Conservation (phyloP, 2,113 vertebrate genomes). For the Crypturellus undulatus region DNA sequence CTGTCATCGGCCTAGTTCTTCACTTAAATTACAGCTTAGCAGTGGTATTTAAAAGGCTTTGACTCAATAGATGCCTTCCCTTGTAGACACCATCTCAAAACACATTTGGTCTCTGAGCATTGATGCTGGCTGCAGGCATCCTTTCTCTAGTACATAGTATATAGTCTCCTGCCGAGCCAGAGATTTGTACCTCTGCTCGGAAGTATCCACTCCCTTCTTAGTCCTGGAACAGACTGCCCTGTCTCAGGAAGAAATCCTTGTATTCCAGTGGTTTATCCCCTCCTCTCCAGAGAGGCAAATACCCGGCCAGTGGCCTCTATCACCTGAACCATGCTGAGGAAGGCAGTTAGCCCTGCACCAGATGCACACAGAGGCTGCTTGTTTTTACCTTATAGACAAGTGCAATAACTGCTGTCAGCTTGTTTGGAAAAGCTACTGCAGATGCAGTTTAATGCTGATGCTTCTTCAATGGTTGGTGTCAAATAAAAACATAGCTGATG, state of each 20-base stretch:
- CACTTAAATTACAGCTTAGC: constrained; percentile 36
- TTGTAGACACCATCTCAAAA: neutral
- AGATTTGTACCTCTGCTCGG: neutral
- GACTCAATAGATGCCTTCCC: constrained; percentile 19
- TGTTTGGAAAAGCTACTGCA: constrained; percentile 24
- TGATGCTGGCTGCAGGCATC: neutral
- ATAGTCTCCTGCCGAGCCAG: neutral
- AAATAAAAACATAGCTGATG: constrained; percentile 17
- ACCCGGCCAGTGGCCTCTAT: neutral
- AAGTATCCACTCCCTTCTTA: too few species aligned
- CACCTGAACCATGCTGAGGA: neutral
- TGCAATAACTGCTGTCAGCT: neutral
- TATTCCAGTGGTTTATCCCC: neutral
- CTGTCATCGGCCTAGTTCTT: neutral
- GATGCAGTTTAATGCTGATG: constrained; percentile 18
- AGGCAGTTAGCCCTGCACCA: neutral
- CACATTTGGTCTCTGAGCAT: neutral
- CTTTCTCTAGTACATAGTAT: neutral
- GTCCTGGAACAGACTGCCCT: neutral
- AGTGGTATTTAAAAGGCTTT: constrained; percentile 15
- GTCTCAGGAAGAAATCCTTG: neutral
- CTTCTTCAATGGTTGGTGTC: neutral
- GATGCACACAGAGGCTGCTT: neutral
- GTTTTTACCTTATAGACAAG: neutral
- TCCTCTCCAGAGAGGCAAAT: neutral